Evolutionary conservation across 2,888 invertebrate species (phyloP), one percentile per base, ranked within the genome.

Genomic region (Colletes collaris): DNA sequence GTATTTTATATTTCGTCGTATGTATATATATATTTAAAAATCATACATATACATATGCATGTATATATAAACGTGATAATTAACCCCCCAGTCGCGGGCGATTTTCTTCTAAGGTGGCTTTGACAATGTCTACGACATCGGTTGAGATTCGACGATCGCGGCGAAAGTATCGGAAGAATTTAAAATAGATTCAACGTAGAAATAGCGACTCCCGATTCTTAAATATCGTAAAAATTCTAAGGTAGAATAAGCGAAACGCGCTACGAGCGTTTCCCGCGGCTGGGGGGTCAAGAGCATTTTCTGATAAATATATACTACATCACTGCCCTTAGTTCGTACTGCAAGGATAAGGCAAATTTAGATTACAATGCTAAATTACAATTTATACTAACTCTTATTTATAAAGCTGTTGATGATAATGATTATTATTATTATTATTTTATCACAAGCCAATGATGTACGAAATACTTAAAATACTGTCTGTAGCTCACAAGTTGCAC

Each of bases 401-500:
- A 75, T 86, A 84, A 84, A 71, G 82, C 80, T 81, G 79, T 84
- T 75, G 72, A 84, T 75, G 68, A 52, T 67, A 62, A 71, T 78
- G 58, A 64, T 76, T 75, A 83, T 79, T 62, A 78, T 76, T 74
- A 79, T 75, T 77, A 86, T 86, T 81, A 81, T 66, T 81, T 79
- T 86, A 89, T 90, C 90, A 89, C 89, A 90, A 90, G 89, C 90
- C 88, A 87, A 88, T 88, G 83, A 84, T 86, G 87, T 87, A 81
- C 80, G 79, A 89, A 87, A 89, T 80, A 86, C 86, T 89, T 86
- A 84, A 88, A 90, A 89, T 90, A 90, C 89, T 91, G 89, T 86
- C 62, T 70, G 77, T 87, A 82, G 81, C 82, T 84, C 58, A 76
- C 70, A 76, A 81, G 79, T 81, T 87, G 83, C 83, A 81, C 79